phyloP scores from a whole-genome alignment of 2,797 vertebrate genomes.

The Cyprinodon diabolis region DNA sequence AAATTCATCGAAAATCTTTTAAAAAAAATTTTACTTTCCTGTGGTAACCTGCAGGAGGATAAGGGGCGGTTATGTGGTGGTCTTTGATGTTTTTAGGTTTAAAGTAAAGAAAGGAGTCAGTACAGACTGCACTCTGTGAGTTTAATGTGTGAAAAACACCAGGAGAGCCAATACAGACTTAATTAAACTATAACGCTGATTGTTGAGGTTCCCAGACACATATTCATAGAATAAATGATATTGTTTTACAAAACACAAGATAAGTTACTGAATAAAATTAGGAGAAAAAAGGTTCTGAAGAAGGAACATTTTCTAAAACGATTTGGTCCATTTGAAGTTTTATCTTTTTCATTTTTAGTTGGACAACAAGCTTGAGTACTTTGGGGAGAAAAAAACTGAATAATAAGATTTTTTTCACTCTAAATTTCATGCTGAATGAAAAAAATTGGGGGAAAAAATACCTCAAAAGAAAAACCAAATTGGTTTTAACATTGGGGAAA shows the following conservation, averaged over 20 bases:
- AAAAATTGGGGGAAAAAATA: neutral
- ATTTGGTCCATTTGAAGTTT: neutral
- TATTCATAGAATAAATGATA: neutral
- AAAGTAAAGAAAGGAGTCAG: neutral
- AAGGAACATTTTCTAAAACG: neutral
- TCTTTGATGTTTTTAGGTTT: slow-evolving; percentile 5
- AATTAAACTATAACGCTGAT: neutral
- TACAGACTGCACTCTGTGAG: neutral
- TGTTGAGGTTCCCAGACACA: neutral
- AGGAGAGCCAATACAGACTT: neutral
- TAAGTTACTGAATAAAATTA: neutral
- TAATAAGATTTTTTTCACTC: neutral
- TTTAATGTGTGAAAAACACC: neutral
- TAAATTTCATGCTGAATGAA: neutral
- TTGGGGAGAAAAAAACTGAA: neutral
- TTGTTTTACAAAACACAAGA: neutral
- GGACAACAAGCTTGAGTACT: neutral
- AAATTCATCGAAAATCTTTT: slow-evolving; percentile 1
- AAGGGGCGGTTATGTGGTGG: neutral
- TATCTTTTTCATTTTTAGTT: neutral
- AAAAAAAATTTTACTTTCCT: neutral
- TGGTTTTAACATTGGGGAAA: slow-evolving; percentile 1
- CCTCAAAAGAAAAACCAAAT: neutral
- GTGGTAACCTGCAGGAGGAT: slow-evolving; percentile 2
- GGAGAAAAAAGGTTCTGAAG: neutral